A percentile compares a stretch with the other conserved stretches of the same genome.
Conservation (phyloP, 1,140 invertebrate genomes). For the Ditylenchus dipsaci region DNA sequence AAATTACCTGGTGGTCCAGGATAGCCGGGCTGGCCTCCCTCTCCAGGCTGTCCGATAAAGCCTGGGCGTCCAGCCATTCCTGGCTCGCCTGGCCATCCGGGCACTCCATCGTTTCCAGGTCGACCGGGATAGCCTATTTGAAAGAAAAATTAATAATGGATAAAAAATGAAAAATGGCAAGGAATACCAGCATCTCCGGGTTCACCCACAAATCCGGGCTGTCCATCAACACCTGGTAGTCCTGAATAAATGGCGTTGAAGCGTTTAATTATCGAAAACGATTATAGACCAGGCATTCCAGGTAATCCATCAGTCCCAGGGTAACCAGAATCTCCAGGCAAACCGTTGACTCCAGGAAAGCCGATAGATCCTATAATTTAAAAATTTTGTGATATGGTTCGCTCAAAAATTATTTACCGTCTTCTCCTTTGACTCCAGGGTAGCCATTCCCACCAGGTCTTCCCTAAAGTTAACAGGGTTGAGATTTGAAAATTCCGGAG, state of each 20-base stretch:
- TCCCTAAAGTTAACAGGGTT: constrained; percentile 6
- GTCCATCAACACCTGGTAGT: constrained; percentile 16
- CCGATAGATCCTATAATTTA: constrained; percentile 20
- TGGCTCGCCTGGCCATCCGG: constrained; percentile 23
- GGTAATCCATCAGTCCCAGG: constrained; percentile 21
- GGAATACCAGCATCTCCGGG: background rate
- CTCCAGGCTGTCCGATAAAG: constrained; percentile 22
- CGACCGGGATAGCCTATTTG: constrained; percentile 20
- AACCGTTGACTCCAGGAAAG: constrained; percentile 29
- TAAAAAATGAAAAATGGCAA: background rate
- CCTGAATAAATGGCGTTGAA: constrained; percentile 1
- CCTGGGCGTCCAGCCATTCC: constrained; percentile 27
- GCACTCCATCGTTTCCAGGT: constrained; percentile 21
- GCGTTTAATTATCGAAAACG: background rate
- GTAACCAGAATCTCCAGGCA: constrained; percentile 16
- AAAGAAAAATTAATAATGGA: background rate
- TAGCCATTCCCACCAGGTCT: constrained; percentile 18
- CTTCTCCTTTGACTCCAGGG: constrained; percentile 15
- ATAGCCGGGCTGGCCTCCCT: constrained; percentile 34
- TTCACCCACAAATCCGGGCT: constrained; percentile 22
- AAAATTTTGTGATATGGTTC: background rate
- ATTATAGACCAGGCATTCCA: constrained; percentile 13
- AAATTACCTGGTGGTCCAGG: constrained; percentile 31
- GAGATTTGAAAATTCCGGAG: background rate
- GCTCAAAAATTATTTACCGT: background rate